A percentile compares a stretch with the other conserved stretches of the same genome.
Conservation (phyloP, 2,888 invertebrate species). For the Trileptium ribeirensis region DNA sequence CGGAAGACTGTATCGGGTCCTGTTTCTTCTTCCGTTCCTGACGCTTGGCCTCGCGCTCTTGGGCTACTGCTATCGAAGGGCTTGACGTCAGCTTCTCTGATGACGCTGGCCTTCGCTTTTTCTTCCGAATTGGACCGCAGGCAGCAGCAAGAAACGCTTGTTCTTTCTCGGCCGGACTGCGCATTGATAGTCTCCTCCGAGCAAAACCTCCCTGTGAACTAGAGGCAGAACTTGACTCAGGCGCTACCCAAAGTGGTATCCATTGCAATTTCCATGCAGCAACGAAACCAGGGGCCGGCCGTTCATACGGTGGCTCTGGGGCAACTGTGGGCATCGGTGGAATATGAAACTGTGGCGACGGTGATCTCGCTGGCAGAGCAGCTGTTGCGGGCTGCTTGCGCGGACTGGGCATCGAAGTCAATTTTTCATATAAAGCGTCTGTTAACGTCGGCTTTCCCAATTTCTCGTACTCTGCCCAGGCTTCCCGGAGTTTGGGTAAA, state of each 20-base stretch:
- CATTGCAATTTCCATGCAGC: neutral
- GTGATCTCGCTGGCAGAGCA: too few species aligned
- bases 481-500: neutral
- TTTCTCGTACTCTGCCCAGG: neutral
- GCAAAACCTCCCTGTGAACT: too few species aligned
- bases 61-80: neutral
- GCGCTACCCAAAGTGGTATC: neutral
- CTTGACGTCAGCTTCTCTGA: neutral
- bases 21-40: neutral
- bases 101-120: neutral
- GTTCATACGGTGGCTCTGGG: neutral
- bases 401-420: neutral
- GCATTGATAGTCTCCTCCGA: neutral
- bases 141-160: neutral
- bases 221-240: neutral
- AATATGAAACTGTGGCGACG: too few species aligned
- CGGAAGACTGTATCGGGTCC: too few species aligned
- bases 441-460: neutral
- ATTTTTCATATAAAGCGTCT: conserved; percentile 4
- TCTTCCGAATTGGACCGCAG: neutral
- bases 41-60: neutral
- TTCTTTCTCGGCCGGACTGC: neutral
- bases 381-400: neutral
- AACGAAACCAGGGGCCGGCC: neutral
- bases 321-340: neutral